Evolutionary conservation across 2,888 invertebrate genomes (phyloP).

Genomic region (Tenthredo distinguenda): DNA sequence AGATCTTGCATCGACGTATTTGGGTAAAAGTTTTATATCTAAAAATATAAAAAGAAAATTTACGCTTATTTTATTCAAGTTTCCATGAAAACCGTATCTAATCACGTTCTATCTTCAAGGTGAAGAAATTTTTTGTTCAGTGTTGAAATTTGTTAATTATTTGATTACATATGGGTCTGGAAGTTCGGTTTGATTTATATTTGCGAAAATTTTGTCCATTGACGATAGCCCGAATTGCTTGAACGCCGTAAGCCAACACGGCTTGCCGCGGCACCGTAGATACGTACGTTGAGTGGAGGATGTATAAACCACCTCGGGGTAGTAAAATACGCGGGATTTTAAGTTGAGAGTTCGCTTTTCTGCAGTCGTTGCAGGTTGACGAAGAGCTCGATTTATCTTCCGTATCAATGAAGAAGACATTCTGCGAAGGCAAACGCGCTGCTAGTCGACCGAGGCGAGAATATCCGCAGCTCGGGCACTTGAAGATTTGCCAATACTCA

Average conservation of each 20-base stretch:
- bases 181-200: not conserved
- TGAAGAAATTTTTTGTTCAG: not conserved
- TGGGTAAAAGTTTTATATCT: too few relatives aligned
- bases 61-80: too few relatives aligned
- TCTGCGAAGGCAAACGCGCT: slow-evolving; percentile 2
- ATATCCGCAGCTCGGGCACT: slow-evolving; percentile 12
- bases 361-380: slow-evolving; percentile 32
- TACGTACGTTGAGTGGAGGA: not conserved
- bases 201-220: not conserved
- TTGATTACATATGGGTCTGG: too few relatives aligned
- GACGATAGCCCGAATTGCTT: not conserved
- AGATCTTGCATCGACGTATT: not conserved
- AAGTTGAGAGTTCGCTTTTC: not conserved
- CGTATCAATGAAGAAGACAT: slow-evolving; percentile 46
- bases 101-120: too few relatives aligned
- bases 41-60: too few relatives aligned
- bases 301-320: not conserved
- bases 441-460: slow-evolving; percentile 12
- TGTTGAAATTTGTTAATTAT: not conserved
- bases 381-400: slow-evolving; percentile 38
- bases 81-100: too few relatives aligned
- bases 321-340: not conserved
- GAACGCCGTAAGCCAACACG: not conserved
- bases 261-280: not conserved
- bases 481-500: slow-evolving; percentile 41